These are phyloP conservation scores for Camarhynchus parvulus DNA, from an alignment of 2,113 vertebrate genomes.

Conservation along the genomic window DNA sequence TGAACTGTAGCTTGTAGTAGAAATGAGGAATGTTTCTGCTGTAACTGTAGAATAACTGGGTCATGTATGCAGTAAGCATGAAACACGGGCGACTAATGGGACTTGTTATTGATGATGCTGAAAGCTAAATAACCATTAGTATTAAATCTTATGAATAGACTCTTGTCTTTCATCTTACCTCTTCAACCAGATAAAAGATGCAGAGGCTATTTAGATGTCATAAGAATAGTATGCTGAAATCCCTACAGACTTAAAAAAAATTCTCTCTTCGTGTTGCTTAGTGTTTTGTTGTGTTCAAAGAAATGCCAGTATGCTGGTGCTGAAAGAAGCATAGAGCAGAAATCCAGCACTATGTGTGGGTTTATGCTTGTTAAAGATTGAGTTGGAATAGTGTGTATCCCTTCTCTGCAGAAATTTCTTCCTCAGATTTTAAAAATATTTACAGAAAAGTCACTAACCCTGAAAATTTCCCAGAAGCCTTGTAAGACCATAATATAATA, in stretches of 20 bases:
- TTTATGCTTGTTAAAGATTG: constrained; percentile 37
- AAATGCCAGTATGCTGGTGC: constrained; percentile 53
- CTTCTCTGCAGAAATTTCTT: constrained; percentile 8
- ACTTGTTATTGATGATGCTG: constrained; percentile 72
- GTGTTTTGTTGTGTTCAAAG: constrained; percentile 70
- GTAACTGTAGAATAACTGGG: constrained; percentile 35
- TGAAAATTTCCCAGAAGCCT: neutral
- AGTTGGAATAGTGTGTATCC: constrained; percentile 2
- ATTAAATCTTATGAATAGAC: constrained; percentile 74
- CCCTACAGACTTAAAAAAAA: constrained; percentile 29
- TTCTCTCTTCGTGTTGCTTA: constrained; percentile 54
- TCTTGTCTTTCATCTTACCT: constrained; percentile 75
- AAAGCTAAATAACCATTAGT: constrained; percentile 77
- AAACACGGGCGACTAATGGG: constrained; percentile 63
- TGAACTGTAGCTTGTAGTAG: constrained; percentile 19
- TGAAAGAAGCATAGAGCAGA: constrained; percentile 66
- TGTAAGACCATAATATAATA: neutral
- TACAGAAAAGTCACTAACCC: neutral
- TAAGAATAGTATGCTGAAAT: constrained; percentile 76
- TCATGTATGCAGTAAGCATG: constrained; percentile 67
- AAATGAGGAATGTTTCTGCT: constrained; percentile 39
- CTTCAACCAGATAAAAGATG: constrained; percentile 74
- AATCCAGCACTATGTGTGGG: constrained; percentile 28
- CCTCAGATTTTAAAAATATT: neutral
- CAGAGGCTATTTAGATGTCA: constrained; percentile 74